Evolutionary conservation across 1,140 invertebrate genomes (phyloP).

Genomic region (Bombus confusus): DNA sequence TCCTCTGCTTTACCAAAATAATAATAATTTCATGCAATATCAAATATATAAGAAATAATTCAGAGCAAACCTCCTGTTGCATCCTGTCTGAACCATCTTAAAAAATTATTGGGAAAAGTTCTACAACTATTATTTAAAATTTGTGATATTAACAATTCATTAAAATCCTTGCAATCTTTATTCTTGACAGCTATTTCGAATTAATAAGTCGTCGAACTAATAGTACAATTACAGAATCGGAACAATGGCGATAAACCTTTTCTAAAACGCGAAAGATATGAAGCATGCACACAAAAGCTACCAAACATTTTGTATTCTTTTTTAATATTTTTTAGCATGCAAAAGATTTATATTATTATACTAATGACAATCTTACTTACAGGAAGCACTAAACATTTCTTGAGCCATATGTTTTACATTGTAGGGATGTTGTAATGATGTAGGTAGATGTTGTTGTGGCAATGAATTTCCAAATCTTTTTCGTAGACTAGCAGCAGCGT

Average conservation of each 20-base stretch:
- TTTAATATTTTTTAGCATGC: not conserved
- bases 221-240: not conserved
- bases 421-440: slow-evolving; percentile 79
- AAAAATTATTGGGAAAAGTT: slow-evolving; percentile 9
- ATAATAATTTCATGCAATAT: slow-evolving; percentile 57
- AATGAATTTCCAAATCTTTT: slow-evolving; percentile 79
- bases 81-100: not conserved
- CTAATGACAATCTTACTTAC: slow-evolving; percentile 64
- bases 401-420: slow-evolving; percentile 80
- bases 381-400: slow-evolving; percentile 78
- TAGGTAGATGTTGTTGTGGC: slow-evolving; percentile 72
- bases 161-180: not conserved
- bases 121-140: slow-evolving; percentile 10
- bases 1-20: slow-evolving; percentile 77
- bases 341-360: not conserved
- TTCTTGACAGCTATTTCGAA: not conserved
- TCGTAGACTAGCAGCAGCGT: slow-evolving; percentile 75
- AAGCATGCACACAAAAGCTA: not conserved
- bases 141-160: not conserved
- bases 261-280: not conserved
- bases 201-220: not conserved
- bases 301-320: not conserved
- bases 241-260: not conserved
- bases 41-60: not conserved
- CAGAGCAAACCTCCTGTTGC: slow-evolving; percentile 4